Evolutionary conservation across 1,140 invertebrate genomes (phyloP).

Genomic region (Lineus longissimus): DNA sequence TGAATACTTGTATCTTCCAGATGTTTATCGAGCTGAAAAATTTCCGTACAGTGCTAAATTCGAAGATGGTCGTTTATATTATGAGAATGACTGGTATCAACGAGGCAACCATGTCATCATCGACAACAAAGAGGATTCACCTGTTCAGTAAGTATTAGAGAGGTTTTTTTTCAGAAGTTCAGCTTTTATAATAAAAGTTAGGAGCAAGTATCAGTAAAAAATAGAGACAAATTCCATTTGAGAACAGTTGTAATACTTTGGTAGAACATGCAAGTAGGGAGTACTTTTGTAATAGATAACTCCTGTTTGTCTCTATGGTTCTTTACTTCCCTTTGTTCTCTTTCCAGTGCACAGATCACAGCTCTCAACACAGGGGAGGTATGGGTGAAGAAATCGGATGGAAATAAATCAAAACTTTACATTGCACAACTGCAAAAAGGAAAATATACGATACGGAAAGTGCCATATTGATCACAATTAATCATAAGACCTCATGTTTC

Average conservation of each 20-base stretch:
- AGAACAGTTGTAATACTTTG: no score
- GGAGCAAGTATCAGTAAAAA: no score
- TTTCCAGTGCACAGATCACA: slow-evolving; percentile 27
- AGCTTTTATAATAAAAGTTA: no score
- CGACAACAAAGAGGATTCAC: slow-evolving; percentile 31
- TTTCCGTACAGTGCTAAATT: slow-evolving; percentile 25
- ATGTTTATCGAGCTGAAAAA: slow-evolving; percentile 20
- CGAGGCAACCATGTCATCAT: slow-evolving; percentile 30
- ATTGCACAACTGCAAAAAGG: slow-evolving; percentile 31
- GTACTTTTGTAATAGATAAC: no score
- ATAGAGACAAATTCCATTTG: no score
- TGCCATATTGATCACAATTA: slow-evolving; percentile 8
- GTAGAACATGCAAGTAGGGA: no score
- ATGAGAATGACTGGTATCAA: slow-evolving; percentile 28
- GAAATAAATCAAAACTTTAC: slow-evolving; percentile 24
- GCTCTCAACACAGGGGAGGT: slow-evolving; percentile 31
- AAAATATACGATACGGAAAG: slow-evolving; percentile 29
- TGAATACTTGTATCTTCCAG: slow-evolving; percentile 9
- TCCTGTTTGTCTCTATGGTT: no score
- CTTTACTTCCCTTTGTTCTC: slow-evolving; percentile 7
- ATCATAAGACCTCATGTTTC: no score
- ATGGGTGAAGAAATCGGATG: slow-evolving; percentile 26
- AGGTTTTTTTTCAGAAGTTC: not conserved
- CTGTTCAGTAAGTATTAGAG: slow-evolving; percentile 21
- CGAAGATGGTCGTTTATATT: slow-evolving; percentile 34